phyloP scores from a whole-genome alignment of 2,797 vertebrate genomes.

The Squalus acanthias region DNA sequence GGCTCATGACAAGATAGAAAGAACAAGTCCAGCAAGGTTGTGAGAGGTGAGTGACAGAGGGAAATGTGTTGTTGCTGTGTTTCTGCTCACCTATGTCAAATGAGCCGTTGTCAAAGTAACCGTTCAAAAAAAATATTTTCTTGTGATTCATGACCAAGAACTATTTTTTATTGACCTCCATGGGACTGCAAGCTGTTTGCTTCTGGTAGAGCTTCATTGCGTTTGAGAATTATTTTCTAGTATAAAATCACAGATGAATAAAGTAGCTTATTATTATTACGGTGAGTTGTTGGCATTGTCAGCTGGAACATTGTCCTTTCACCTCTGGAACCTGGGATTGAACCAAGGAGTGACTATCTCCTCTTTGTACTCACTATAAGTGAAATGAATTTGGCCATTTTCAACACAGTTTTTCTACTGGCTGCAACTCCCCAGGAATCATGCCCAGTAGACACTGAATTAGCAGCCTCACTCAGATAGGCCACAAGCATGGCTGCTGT shows the following conservation, averaged over 20 bases:
- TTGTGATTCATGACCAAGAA: not conserved
- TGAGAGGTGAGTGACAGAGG: not conserved
- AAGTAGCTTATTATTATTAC: not conserved
- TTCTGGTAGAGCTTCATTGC: not conserved
- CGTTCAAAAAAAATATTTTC: not conserved
- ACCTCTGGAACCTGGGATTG: not conserved
- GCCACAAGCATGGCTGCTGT: not conserved
- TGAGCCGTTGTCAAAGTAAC: not conserved
- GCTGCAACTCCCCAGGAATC: not conserved
- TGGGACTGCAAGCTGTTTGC: not conserved
- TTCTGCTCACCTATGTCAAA: not conserved
- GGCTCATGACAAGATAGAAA: not conserved
- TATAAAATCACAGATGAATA: not conserved
- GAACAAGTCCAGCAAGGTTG: not conserved
- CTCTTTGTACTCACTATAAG: not conserved
- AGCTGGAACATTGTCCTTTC: not conserved
- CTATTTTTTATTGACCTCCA: not conserved
- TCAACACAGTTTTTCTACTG: not conserved
- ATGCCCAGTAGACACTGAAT: not conserved
- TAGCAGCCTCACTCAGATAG: not conserved
- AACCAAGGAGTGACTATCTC: not conserved
- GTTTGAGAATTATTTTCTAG: not conserved
- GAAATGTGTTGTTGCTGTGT: not conserved
- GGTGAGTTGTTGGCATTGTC: not conserved
- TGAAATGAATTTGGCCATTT: too few relatives aligned